Evolutionary conservation across 2,113 vertebrate species (phyloP).

Genomic region (Mobula hypostoma): DNA sequence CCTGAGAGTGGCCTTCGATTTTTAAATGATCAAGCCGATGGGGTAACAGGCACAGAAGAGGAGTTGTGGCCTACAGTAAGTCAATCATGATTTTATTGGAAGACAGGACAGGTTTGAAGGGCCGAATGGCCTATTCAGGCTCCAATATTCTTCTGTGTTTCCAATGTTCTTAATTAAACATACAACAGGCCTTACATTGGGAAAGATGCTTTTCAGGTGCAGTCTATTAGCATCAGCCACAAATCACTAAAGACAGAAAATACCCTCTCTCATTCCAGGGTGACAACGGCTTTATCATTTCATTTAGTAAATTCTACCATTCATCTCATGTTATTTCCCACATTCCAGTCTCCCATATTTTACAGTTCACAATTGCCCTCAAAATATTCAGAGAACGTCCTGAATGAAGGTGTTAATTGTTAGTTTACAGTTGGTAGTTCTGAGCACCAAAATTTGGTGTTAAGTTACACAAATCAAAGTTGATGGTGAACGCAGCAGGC

Average conservation of each 20-base stretch:
- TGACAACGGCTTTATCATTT: not conserved
- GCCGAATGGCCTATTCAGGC: no score
- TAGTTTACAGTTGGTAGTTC: not conserved
- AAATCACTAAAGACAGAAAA: not conserved
- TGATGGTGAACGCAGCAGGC: no score
- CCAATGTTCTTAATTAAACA: not conserved
- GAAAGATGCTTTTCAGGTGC: not conserved
- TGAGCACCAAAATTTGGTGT: not conserved
- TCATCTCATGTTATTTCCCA: not conserved
- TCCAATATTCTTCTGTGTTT: no score
- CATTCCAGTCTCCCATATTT: not conserved
- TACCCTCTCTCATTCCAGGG: not conserved
- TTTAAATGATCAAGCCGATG: no score
- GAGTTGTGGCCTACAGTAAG: no score
- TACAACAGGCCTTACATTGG: not conserved
- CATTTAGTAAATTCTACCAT: not conserved
- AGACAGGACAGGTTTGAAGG: no score
- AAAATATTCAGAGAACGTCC: not conserved
- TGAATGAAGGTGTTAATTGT: not conserved
- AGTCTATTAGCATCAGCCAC: not conserved
- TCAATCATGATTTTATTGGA: no score
- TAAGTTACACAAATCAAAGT: no score
- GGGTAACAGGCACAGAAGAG: no score
- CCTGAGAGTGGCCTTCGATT: no score
- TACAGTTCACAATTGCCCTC: not conserved